Base-by-base conservation (phyloP, 2,888 invertebrate species). In the Dexiosoma caninum region DNA sequence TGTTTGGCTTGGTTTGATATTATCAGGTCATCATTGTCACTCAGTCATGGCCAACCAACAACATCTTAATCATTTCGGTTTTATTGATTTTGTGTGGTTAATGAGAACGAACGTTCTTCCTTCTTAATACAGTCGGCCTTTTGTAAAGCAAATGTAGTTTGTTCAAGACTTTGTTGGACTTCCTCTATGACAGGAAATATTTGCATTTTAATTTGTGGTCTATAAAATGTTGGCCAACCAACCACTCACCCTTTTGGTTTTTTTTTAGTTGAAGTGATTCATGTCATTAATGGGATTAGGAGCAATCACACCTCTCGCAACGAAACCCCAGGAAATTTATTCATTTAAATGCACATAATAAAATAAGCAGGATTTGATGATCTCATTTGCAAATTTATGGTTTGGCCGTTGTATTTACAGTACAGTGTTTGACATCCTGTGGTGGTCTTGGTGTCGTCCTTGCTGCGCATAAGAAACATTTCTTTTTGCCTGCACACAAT, bases 261-360 rank as follows among this genome's bases (percentile, higher is more conserved):
- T 37, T 8, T 16, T 2, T 16, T 7, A 19, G 10, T 44, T 30
- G 2, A 21, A 40, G 37, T 30, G 23, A 40, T 53, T 67, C 46
- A 35, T 51, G 49, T 16, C 40, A 66, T 42, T 53, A 60, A 74
- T 62, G 44, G 46, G 21, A 46, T 46, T 32, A 64, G 57, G 57
- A n/a, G 49, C 44, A 35, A 46, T 59, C 59, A 66, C 64, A 78
- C 51, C 59, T 59, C 21, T 35, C 9, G 5, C n/a, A n/a, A n/a
- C 4, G 27, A 27, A 27, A 6, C 27, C 27, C 27, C 27, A 44
- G 37, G 14, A 62, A 70, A 55, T 4, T 14, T 37, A 62, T 53
- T 55, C 16, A 69, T 46, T 77, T 77, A 70, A 71, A 70, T 70
- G 62, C 23, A 59, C 51, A 42, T 66, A 35, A 60, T 67, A 71